Base-by-base conservation (phyloP, 2,888 invertebrate species). In the Lottia scabra region DNA sequence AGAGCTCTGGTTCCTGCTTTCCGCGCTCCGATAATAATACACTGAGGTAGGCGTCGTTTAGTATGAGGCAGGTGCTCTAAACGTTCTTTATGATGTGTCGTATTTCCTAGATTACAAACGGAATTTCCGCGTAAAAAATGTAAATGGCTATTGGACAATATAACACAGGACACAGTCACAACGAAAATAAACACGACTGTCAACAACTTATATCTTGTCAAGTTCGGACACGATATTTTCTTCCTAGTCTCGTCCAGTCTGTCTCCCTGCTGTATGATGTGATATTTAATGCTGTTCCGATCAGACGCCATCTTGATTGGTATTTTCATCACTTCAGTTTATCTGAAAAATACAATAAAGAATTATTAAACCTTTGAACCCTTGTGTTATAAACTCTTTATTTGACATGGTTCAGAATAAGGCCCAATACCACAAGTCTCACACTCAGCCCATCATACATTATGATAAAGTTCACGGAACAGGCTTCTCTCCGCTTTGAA, bases 1-100 rank as follows among this genome's bases (percentile, higher is more conserved):
- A 89, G 78, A 16, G 89, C 89, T 27, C 89, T 72, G 0, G 89
- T 90, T 3, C 89, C 89, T n/a, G 87, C 84, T 75, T 89, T 89
- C 12, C 88, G 82, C 2, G 84, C 88, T 0, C 89, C 89, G 63
- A 90, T 87, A 67, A 89, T 89, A 68, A 89, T 79, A 72, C 87
- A 87, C 65, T 87, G 84, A 19, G 90, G 90, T 15, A 90, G 82
- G 10, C 87, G 84, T 8, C 86, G 84, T 45, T 78, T 78, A 26
- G 80, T 81, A 70, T 83, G 81, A 23, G 73, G 75, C 56, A 71
- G 72, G 45, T 74, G 73, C 38, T 38, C 38, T 62, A 70, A 62
- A 66, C 44, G 66, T 19, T 65, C 66, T 38, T 38, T n/a, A 15
- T 56, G 38, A 10, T 38, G 5, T 38, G 38, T 8, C 38, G 38